phyloP scores from a whole-genome alignment of 1,140 invertebrate species.

The Eufriesea mexicana region DNA sequence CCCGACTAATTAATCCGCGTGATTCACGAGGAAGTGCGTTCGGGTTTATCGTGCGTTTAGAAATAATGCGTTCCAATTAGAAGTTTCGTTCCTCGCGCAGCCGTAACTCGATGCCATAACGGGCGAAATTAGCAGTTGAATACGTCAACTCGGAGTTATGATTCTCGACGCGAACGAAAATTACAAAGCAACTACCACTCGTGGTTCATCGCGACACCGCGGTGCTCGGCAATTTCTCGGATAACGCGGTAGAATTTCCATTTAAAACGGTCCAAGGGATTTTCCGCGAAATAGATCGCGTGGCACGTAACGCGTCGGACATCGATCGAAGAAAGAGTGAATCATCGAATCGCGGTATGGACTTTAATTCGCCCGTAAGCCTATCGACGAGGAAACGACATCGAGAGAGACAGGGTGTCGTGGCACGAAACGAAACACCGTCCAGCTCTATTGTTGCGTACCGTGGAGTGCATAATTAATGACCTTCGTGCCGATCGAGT shows the following conservation, averaged over 20 bases:
- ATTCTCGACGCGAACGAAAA: not conserved
- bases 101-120: constrained; percentile 18
- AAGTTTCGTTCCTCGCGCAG: constrained; percentile 27
- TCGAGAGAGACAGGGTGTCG: constrained; percentile 18
- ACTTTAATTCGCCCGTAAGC: constrained; percentile 31
- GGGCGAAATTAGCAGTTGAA: constrained; percentile 16
- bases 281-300: not conserved
- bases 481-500: constrained; percentile 60
- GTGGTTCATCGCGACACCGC: not conserved
- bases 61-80: constrained; percentile 48
- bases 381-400: constrained; percentile 31
- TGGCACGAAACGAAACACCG: constrained; percentile 48
- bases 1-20: constrained; percentile 25
- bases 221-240: not conserved
- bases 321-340: not conserved
- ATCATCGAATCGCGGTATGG: not conserved
- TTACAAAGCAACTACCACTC: not conserved
- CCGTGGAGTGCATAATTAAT: constrained; percentile 73
- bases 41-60: constrained; percentile 45
- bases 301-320: too few relatives aligned
- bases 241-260: not conserved
- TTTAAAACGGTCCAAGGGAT: not conserved
- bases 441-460: constrained; percentile 66
- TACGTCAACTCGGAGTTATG: not conserved
- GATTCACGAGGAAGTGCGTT: constrained; percentile 40